Base-by-base conservation (phyloP, 2,113 vertebrate genomes). In the Chaenogobius annularis region DNA sequence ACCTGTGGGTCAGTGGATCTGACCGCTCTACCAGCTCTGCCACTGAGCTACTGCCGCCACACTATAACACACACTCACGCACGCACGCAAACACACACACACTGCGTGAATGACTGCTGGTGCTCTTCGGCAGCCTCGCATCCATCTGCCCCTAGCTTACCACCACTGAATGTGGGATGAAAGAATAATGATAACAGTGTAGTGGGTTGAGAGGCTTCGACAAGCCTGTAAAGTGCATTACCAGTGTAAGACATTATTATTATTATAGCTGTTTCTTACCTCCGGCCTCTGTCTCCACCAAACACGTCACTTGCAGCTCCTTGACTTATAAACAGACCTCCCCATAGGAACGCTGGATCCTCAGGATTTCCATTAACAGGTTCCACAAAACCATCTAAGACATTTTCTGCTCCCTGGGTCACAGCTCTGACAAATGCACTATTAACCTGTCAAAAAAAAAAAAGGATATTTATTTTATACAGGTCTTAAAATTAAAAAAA, bases 281-380 rank as follows among this genome's bases (percentile, higher is more conserved):
- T 89, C 68, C 92, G 90, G 10, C 92, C 93, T 10, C 92, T 89
- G 55, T 95, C 92, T 19, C 93, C 93, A 46, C 91, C 93, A 69
- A 92, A 84, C 62, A 70, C 54, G 3, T 79, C 56, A 70, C 79
- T 89, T 22, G 84, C 75, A n/a, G 88, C 90, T 62, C 90, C 92
- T 73, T 92, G 91, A 73, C 92, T 94, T 84, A 95, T 86, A 79
- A 94, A 95, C 64, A 95, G 84, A 1, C 94, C 93, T 0, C 91
- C 93, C 90, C 91, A 94, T 46, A 95, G 73, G 83, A 94, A 95
- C 23, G 93, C 93, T 0, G 94, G 91, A 61, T 94, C 91, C 1
- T 94, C 92, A 0, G 85, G 85, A 44, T 90, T 91, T 59, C 92
- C 85, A 65, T 91, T 94, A 46, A 93, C 89, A 8, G 94, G 92